Percentiles rank a stretch among this genome's conserved stretches.
phyloP scores from a whole-genome alignment of 2,113 vertebrate species.

The Mobula hypostoma region DNA sequence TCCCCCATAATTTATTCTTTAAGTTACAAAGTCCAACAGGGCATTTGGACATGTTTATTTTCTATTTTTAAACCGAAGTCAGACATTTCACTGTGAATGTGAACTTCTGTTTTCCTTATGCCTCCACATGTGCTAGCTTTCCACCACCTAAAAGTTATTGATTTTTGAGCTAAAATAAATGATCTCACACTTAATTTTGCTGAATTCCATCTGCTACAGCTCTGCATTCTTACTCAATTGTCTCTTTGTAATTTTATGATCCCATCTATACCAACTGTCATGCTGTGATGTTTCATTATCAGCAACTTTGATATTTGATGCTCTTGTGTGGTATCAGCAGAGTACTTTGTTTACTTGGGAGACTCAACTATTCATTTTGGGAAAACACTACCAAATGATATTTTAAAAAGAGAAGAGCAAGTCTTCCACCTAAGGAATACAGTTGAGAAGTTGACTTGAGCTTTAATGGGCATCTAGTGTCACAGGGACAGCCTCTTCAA shows the following conservation, averaged over 20 bases:
- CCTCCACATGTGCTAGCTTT: neutral
- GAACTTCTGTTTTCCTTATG: neutral
- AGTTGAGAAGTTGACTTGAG: neutral
- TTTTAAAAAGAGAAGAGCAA: neutral
- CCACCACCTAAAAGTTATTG: neutral
- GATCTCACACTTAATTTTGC: neutral
- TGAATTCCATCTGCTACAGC: neutral
- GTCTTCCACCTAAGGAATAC: neutral
- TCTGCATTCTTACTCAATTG: neutral
- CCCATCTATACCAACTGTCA: no score
- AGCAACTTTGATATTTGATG: neutral
- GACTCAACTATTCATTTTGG: neutral
- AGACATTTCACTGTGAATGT: neutral
- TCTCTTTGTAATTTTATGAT: neutral
- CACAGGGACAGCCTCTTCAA: neutral
- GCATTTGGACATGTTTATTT: no score
- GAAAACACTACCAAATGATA: neutral
- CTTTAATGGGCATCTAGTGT: neutral
- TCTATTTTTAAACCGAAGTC: neutral
- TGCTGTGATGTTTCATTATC: neutral
- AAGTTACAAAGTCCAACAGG: neutral
- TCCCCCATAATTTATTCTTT: neutral
- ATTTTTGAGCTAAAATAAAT: neutral
- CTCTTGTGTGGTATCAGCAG: neutral
- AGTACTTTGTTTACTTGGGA: neutral